Evolutionary conservation across 2,888 invertebrate genomes (phyloP).

Genomic region (Neoitamus cyanurus): DNA sequence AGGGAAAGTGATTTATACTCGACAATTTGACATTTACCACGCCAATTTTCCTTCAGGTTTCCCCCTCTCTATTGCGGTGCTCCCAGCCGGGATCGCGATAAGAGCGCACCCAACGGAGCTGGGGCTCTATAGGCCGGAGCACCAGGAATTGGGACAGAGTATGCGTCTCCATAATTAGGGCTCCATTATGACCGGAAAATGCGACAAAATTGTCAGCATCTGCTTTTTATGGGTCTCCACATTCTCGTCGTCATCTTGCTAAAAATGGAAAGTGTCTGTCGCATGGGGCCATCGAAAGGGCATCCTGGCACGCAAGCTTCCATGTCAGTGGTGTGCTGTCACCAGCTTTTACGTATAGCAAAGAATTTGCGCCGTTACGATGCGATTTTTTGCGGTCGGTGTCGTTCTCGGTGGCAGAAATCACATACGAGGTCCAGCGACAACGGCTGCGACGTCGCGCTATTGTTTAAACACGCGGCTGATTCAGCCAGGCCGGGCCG

Average conservation of each 20-base stretch:
- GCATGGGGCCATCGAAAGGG: slow-evolving; percentile 20
- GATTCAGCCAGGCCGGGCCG: background rate
- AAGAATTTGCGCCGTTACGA: background rate
- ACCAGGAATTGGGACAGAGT: slow-evolving; percentile 10
- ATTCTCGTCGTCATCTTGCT: slow-evolving; percentile 12
- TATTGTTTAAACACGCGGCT: background rate
- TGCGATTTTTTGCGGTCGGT: background rate
- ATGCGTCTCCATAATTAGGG: slow-evolving; percentile 18
- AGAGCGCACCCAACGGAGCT: background rate
- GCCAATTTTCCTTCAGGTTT: slow-evolving; percentile 1
- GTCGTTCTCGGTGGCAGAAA: background rate
- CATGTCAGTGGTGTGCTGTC: background rate
- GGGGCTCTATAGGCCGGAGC: background rate
- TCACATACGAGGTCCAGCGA: background rate
- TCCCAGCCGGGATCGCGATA: background rate
- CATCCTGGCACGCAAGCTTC: slow-evolving; percentile 24
- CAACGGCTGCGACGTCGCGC: background rate
- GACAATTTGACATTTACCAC: slow-evolving; percentile 22
- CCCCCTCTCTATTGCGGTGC: background rate
- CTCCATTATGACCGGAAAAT: slow-evolving; percentile 33
- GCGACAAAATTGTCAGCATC: slow-evolving; percentile 28
- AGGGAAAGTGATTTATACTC: slow-evolving; percentile 20
- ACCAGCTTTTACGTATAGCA: background rate
- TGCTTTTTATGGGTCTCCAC: slow-evolving; percentile 16
- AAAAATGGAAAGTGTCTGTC: slow-evolving; percentile 21